Evolutionary conservation across 2,888 invertebrate genomes (phyloP), one percentile per base, ranked within the genome.

Genomic region (Rhagonycha lutea): DNA sequence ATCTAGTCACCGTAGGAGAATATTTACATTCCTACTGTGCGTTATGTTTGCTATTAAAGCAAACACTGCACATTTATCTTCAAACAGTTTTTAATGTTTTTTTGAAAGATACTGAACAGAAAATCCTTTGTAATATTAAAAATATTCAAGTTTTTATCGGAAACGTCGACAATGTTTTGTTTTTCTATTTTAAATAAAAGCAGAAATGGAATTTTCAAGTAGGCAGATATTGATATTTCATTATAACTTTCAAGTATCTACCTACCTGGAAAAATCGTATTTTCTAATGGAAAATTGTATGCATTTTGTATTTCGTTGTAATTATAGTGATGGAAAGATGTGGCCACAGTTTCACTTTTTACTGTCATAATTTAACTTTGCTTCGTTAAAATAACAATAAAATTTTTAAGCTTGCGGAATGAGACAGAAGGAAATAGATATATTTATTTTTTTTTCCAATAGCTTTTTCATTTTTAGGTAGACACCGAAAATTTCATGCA

Each of bases 31-130:
- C 63, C 18, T 24, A 12, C 63, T 65, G 63, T 23, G 11, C 11
- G 61, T 7, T n/a, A 26, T 65, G 63, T 65, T 65, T 65, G 63
- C 63, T 65, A 62, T 62, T 62, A 65, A 24, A 65, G 63, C 63
- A 65, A 65, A 65, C 63, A 65, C 63, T 24, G 47, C 23, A 65
- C 63, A 65, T 18, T 47, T 47, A 24, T 65, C 63, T 65, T 65
- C 23, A 65, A 65, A 24, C 26, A 65, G 26, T 65, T 65, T 65
- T 65, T 65, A 65, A n/a, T 65, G 63, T 65, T 65, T 65, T n/a
- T 18, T 7, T 65, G 18, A 65, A 65, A 65, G 63, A 23, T 65
- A 14, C n/a, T 24, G 18, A 26, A 65, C n/a, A 26, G 18, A 26
- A 65, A 24, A n/a, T 65, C 26, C 4, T 47, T 26, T 65, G 63